Evolutionary conservation across 2,888 invertebrate genomes (phyloP).

Genomic region (Cheilosia urbana): DNA sequence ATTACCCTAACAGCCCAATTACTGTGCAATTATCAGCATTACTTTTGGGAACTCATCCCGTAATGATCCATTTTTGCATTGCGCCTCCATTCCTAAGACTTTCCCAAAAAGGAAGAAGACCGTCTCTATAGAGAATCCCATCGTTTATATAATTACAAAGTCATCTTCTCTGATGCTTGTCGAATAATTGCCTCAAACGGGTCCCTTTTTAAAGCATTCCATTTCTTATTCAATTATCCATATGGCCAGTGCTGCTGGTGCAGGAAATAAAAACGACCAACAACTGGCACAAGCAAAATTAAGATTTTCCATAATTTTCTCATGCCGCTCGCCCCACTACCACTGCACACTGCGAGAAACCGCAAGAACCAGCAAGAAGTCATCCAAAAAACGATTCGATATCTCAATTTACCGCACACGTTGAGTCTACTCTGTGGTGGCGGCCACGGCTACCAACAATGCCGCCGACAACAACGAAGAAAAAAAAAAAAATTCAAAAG

Average conservation of each 20-base stretch:
- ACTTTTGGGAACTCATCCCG: constrained; percentile 18
- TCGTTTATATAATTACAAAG: constrained; percentile 32
- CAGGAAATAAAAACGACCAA: constrained; percentile 37
- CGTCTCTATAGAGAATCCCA: constrained; percentile 1
- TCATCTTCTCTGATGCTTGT: neutral
- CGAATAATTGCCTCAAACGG: constrained; percentile 28
- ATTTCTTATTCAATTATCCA: constrained; percentile 53
- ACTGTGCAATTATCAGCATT: constrained; percentile 35
- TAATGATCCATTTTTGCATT: constrained; percentile 36
- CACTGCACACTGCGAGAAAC: constrained; percentile 36
- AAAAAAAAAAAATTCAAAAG: neutral
- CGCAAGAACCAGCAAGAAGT: constrained; percentile 69
- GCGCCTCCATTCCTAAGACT: constrained; percentile 14
- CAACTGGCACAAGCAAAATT: constrained; percentile 62
- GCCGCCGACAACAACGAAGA: constrained; percentile 25
- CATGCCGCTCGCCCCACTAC: constrained; percentile 17
- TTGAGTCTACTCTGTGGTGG: constrained; percentile 42
- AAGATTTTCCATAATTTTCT: constrained; percentile 63
- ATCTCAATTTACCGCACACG: constrained; percentile 76
- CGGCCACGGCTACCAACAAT: constrained; percentile 58
- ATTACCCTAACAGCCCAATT: constrained; percentile 41
- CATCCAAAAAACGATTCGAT: constrained; percentile 67
- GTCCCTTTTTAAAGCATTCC: constrained; percentile 34
- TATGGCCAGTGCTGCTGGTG: constrained; percentile 32
- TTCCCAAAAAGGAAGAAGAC: constrained; percentile 8